Evolutionary conservation across 2,113 vertebrate genomes (phyloP).

Genomic region (Athene cunicularia): DNA sequence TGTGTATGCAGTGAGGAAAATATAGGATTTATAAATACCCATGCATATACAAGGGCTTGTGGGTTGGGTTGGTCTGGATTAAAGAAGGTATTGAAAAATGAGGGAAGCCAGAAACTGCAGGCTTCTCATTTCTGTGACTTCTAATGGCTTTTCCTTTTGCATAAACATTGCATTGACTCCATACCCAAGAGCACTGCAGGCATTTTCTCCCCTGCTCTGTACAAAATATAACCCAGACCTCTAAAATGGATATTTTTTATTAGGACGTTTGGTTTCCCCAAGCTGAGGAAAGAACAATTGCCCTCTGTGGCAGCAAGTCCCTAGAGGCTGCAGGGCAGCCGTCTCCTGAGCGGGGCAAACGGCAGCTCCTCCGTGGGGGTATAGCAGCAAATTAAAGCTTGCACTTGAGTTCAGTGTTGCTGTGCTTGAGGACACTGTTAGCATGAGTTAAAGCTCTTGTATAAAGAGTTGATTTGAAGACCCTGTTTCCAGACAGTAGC

Average conservation of each 20-base stretch:
- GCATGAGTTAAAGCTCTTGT: neutral
- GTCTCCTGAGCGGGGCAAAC: neutral
- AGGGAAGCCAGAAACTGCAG: constrained; percentile 63
- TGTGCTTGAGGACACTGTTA: neutral
- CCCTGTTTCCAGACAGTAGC: neutral
- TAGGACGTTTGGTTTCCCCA: constrained; percentile 7
- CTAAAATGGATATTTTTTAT: constrained; percentile 53
- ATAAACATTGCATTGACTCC: constrained; percentile 54
- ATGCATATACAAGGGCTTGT: constrained; percentile 32
- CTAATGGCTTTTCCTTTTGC: constrained; percentile 69
- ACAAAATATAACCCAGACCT: constrained; percentile 11
- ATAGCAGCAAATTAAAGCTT: neutral
- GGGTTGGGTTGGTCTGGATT: constrained; percentile 60
- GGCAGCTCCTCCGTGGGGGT: neutral
- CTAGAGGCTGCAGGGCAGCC: neutral
- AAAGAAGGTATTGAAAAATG: constrained; percentile 69
- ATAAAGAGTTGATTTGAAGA: neutral
- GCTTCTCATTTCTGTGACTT: constrained; percentile 56
- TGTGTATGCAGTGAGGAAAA: constrained; percentile 48
- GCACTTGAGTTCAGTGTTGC: neutral
- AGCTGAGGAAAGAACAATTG: constrained; percentile 8
- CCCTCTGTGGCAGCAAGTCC: neutral
- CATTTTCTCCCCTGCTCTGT: constrained; percentile 6
- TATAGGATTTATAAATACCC: constrained; percentile 63
- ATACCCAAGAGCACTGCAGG: constrained; percentile 42